Conservation (phyloP, 2,888 invertebrate genomes). For the Aleiodes alternator region DNA sequence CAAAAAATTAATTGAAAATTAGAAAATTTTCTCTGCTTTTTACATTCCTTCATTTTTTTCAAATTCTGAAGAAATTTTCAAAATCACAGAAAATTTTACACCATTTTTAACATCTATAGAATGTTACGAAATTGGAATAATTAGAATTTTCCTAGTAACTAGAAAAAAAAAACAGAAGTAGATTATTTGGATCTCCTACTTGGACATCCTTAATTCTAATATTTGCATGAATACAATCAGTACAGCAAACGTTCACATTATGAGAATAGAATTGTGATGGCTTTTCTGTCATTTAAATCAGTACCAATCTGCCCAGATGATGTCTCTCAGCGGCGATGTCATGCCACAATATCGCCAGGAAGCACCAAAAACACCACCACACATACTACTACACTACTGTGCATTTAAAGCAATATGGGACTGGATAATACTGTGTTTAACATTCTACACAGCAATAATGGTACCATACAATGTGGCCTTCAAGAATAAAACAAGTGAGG, state of each 20-base stretch:
- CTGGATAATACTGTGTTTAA: slow-evolving; percentile 99
- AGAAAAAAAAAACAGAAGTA: too few species aligned
- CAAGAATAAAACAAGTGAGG: slow-evolving; percentile 99
- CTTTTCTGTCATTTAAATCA: slow-evolving; percentile 45
- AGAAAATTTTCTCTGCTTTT: too few species aligned
- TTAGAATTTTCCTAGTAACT: too few species aligned
- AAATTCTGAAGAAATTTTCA: too few species aligned
- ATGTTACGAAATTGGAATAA: too few species aligned
- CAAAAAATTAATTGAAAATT: too few species aligned
- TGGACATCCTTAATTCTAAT: too few species aligned
- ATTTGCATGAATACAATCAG: too few species aligned
- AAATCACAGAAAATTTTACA: too few species aligned
- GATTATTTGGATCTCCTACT: too few species aligned
- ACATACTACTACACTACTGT: slow-evolving; percentile 99
- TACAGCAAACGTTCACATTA: not conserved
- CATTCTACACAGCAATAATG: slow-evolving; percentile 99
- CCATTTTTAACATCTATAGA: too few species aligned
- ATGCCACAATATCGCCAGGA: slow-evolving; percentile 99
- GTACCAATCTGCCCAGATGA: slow-evolving; percentile 81
- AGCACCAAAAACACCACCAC: slow-evolving; percentile 99
- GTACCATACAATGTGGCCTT: slow-evolving; percentile 99
- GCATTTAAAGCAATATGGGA: slow-evolving; percentile 99
- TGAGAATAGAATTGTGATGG: slow-evolving; percentile 4
- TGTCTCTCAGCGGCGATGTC: slow-evolving; percentile 98
- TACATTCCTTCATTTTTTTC: too few species aligned